Evolutionary conservation across 1,140 invertebrate genomes (phyloP).

Genomic region (Aporrectodea caliginosa): DNA sequence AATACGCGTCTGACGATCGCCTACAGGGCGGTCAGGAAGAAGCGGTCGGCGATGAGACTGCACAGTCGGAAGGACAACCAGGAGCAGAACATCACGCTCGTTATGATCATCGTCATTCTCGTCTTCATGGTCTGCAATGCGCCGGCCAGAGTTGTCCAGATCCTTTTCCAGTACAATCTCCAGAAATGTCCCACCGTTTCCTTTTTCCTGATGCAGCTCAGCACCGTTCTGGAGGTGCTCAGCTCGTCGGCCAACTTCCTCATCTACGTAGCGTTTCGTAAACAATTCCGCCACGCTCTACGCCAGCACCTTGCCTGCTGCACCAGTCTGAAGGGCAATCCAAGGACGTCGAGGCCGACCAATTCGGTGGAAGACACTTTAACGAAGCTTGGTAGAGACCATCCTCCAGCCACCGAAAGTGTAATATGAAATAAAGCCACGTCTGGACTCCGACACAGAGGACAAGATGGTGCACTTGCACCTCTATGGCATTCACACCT

Average conservation of each 20-base stretch:
- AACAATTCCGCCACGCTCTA: conserved; percentile 21
- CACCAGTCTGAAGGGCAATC: too few relatives aligned
- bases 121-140: too few relatives aligned
- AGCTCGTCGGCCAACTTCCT: conserved; percentile 27
- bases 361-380: too few relatives aligned
- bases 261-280: conserved; percentile 23
- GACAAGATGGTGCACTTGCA: too few relatives aligned
- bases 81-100: conserved; percentile 27
- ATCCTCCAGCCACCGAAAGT: too few relatives aligned
- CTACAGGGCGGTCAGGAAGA: too few relatives aligned
- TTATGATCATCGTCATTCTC: conserved; percentile 26
- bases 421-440: too few relatives aligned
- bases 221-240: conserved; percentile 24
- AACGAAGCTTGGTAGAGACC: too few relatives aligned
- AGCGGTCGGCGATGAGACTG: background rate
- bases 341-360: too few relatives aligned
- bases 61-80: background rate
- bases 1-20: conserved; percentile 20
- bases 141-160: conserved; percentile 23
- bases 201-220: conserved; percentile 11
- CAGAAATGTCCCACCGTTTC: background rate
- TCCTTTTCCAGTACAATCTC: conserved; percentile 9
- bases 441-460: too few relatives aligned
- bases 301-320: background rate
- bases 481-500: too few relatives aligned